A percentile compares a stretch with the other conserved stretches of the same genome.
Evolutionary conservation across 2,113 vertebrate species (phyloP).

Genomic region (Hydropotes inermis): DNA sequence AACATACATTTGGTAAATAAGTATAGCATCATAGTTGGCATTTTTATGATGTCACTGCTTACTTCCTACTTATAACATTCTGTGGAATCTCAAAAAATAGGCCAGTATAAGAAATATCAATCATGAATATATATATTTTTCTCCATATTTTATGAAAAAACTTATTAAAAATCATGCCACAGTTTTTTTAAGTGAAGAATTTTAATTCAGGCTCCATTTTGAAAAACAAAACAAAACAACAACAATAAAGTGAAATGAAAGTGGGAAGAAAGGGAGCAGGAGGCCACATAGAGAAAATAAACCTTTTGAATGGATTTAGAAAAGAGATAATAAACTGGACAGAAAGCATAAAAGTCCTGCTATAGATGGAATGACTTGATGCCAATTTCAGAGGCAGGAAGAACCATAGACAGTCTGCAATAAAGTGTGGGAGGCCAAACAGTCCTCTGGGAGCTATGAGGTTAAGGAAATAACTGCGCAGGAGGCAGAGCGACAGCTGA

Average conservation of each 20-base stretch:
- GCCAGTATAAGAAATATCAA: not conserved
- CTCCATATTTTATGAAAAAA: not conserved
- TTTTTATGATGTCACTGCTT: not conserved
- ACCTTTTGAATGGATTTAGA: slow-evolving; percentile 19
- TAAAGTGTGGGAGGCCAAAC: not conserved
- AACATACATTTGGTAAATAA: not conserved
- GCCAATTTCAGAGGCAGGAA: not conserved
- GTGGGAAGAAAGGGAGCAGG: not conserved
- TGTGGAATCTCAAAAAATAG: not conserved
- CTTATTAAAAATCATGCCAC: not conserved
- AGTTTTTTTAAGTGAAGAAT: not conserved
- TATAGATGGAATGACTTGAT: not conserved
- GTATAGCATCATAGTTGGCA: not conserved
- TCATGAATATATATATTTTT: not conserved
- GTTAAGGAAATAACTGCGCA: slow-evolving; percentile 39
- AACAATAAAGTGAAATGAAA: not conserved
- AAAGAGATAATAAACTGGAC: slow-evolving; percentile 1
- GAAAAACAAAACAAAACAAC: not conserved
- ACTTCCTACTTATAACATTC: not conserved
- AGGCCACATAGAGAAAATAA: not conserved
- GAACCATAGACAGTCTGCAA: not conserved
- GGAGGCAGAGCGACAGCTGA: not conserved
- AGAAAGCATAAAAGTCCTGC: not conserved
- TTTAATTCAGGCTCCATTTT: not conserved
- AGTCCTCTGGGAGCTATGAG: not conserved